phyloP scores from a whole-genome alignment of 2,797 vertebrate genomes.

The Zalophus californianus region DNA sequence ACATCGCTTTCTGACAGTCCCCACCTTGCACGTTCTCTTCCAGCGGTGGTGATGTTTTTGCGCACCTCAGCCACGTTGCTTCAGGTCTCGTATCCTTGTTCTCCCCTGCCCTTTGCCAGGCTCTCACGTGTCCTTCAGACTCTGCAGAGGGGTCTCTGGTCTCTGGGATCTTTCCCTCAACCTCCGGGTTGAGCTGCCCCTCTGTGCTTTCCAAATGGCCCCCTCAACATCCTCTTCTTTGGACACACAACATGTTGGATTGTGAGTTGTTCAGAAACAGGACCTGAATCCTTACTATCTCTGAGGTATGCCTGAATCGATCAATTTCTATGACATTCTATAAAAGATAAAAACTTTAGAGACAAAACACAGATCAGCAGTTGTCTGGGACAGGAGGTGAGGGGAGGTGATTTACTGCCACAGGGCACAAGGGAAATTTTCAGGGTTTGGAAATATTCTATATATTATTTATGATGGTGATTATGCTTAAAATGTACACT shows the following conservation, averaged over 20 bases:
- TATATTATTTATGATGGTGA: not conserved
- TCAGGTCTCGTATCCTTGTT: not conserved
- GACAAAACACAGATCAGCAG: not conserved
- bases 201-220: not conserved
- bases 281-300: not conserved
- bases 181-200: not conserved
- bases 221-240: not conserved
- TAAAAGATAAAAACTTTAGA: constrained; percentile 30
- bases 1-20: not conserved
- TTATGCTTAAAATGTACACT: not conserved
- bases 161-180: not conserved
- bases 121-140: not conserved
- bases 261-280: not conserved
- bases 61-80: accelerated
- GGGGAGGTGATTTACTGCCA: not conserved
- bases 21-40: not conserved
- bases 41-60: not conserved
- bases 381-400: not conserved
- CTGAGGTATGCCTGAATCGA: not conserved
- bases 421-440: not conserved
- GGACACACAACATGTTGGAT: not conserved
- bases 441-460: not conserved
- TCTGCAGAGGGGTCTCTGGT: not conserved
- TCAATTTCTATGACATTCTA: not conserved
- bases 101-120: not conserved